Conservation (phyloP, 2,888 invertebrate species). For the Drosophila fungiperda region DNA sequence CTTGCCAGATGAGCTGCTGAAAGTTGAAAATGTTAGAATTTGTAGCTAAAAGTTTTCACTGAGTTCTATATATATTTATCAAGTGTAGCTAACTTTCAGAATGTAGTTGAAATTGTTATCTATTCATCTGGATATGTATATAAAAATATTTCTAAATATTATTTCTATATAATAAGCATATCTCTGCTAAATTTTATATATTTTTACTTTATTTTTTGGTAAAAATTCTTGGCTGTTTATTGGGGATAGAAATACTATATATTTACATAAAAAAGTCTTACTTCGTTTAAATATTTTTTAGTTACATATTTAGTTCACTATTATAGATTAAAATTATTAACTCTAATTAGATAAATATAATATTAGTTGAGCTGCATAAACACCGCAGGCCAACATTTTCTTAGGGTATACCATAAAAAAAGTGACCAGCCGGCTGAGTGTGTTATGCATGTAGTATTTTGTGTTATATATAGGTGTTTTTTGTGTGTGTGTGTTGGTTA, state of each 20-base stretch:
- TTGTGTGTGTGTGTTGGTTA: slow-evolving; percentile 37
- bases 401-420: slow-evolving; percentile 46
- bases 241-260: rapidly evolving
- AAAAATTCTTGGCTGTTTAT: too few relatives aligned
- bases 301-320: not conserved
- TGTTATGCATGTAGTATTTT: slow-evolving; percentile 29
- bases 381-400: not conserved
- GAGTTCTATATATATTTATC: too few relatives aligned
- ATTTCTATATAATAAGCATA: too few relatives aligned
- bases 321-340: not conserved
- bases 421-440: slow-evolving; percentile 47
- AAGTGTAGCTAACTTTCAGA: not conserved
- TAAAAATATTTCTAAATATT: not conserved
- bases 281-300: not conserved
- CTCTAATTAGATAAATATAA: not conserved
- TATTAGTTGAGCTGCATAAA: not conserved
- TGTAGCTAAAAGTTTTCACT: not conserved
- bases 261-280: not conserved
- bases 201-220: too few relatives aligned
- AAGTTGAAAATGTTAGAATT: rapidly evolving
- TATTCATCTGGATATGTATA: not conserved
- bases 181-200: too few relatives aligned
- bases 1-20: slow-evolving; percentile 4
- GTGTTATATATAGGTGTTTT: not conserved
- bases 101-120: not conserved